Evolutionary conservation across 2,113 vertebrate genomes (phyloP), one percentile per base, ranked within the genome.

Genomic region (Amazona vittata): DNA sequence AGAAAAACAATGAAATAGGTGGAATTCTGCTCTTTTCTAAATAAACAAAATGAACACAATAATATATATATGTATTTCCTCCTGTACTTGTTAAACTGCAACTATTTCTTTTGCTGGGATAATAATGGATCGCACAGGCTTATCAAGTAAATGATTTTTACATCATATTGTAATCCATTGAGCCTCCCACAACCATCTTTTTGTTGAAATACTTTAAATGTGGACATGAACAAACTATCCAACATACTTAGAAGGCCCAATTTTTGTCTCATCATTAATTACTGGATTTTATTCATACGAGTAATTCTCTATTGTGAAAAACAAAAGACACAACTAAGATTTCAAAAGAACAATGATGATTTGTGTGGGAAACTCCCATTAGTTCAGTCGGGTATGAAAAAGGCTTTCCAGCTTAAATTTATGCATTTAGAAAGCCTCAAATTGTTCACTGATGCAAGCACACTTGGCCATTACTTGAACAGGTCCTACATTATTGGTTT

Each of bases 251-350:
- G 59, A 71, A 71, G 81, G 67, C 29, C 71, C 86, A 90, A 90
- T 69, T 31, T 82, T 62, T 89, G 84, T 90, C 77, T 85, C 79
- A 77, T 91, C 81, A 93, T 86, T 95, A 97, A 96, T 94, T 94
- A 88, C 80, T 76, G 55, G 26, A 91, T 95, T 97, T 95, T 88
- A 89, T 93, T 94, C 89, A 94, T 96, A 93, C 73, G 94, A 96
- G 67, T 94, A 96, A 94, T 78, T 93, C 76, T 91, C 74, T 76
- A 94, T 92, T 94, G 94, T 95, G 60, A 87, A 89, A 96, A 96
- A 97, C 89, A 97, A 97, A 97, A 94, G 93, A 60, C 93, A 89
- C 89, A 96, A 94, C 83, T 80, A 95, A 94, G 94, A 93, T 93
- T 97, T 96, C 91, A 93, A 90, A 89, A 94, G 87, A 96, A 96